Conservation (phyloP, 2,113 vertebrate genomes). For the Taxidea taxus region DNA sequence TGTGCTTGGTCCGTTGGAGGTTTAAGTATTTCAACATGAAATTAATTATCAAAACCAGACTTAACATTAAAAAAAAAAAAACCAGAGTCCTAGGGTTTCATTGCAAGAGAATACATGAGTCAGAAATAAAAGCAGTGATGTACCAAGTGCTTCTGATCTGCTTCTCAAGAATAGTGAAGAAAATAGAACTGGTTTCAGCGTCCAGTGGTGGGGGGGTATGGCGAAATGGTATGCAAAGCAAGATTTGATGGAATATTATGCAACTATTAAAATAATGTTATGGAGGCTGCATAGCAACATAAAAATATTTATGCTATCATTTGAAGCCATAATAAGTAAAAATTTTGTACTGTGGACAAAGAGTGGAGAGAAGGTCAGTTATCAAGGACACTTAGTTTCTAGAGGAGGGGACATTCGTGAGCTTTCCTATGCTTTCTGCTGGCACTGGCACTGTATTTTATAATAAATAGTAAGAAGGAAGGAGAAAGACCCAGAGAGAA, state of each 20-base stretch:
- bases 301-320: background rate
- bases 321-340: background rate
- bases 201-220: background rate
- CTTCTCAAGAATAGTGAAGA: background rate
- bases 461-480: background rate
- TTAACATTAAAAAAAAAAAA: background rate
- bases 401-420: background rate
- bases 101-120: background rate
- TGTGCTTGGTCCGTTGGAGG: background rate
- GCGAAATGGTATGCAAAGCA: background rate
- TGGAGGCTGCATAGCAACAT: background rate
- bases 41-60: background rate
- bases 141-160: background rate
- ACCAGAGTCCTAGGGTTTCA: background rate
- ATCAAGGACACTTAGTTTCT: accelerated
- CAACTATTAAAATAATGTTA: background rate
- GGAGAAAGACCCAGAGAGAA: background rate
- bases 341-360: background rate
- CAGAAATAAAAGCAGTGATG: background rate
- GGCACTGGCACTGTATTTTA: background rate
- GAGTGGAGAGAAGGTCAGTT: background rate
- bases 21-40: background rate
- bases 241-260: background rate
- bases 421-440: background rate
- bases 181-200: background rate